Percentiles rank a stretch among this genome's conserved stretches.
These are phyloP conservation scores for Callocephalon fimbriatum DNA, from an alignment of 2,113 vertebrate species.

Conservation along the genomic window DNA sequence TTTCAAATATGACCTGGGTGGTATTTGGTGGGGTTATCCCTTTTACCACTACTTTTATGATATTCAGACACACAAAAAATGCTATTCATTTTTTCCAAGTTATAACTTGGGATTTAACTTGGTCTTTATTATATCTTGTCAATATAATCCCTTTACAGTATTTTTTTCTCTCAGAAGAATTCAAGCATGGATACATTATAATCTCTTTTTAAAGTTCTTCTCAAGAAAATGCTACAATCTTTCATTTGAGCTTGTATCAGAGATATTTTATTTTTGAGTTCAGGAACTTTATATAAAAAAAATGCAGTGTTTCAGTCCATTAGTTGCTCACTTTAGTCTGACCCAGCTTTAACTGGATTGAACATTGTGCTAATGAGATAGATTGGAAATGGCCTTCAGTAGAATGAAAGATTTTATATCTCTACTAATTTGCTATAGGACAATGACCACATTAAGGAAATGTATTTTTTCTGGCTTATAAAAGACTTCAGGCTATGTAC, in stretches of 20 bases:
- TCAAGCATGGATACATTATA: background rate
- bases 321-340: conserved; percentile 60
- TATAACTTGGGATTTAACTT: background rate
- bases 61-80: background rate
- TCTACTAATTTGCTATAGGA: conserved; percentile 52
- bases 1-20: background rate
- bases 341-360: conserved; percentile 47
- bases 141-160: background rate
- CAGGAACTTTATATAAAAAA: background rate
- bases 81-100: background rate
- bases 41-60: background rate
- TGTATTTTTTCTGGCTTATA: conserved; percentile 42
- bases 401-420: conserved; percentile 61
- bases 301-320: conserved; percentile 47
- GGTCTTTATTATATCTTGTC: background rate
- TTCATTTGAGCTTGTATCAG: background rate
- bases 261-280: background rate
- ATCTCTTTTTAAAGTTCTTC: background rate
- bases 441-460: conserved; percentile 51
- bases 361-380: conserved; percentile 62
- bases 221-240: background rate
- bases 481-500: conserved; percentile 1
- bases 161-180: background rate
- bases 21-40: background rate
- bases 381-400: conserved; percentile 61